These are phyloP conservation scores for Agriopis marginaria DNA, from an alignment of 2,888 invertebrate species.

Conservation along the genomic window DNA sequence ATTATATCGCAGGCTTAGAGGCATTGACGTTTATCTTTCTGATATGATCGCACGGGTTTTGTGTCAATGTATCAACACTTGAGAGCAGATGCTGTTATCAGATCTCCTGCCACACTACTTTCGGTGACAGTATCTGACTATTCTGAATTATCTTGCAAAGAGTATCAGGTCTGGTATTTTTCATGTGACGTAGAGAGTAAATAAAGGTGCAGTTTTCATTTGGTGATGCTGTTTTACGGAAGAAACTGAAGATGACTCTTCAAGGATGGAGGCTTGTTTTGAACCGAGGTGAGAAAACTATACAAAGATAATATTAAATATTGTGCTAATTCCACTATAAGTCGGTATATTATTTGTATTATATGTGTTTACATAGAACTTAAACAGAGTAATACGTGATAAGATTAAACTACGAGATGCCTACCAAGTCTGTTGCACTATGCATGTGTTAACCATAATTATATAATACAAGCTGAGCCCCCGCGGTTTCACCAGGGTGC, in stretches of 20 bases:
- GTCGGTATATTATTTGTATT: background rate
- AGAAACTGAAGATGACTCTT: constrained; percentile 59
- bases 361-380: too few relatives aligned
- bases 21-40: constrained; percentile 55
- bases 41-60: constrained; percentile 62
- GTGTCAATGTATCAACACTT: constrained; percentile 49
- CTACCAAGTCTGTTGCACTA: too few relatives aligned
- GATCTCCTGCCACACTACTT: constrained; percentile 28
- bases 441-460: too few relatives aligned
- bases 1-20: constrained; percentile 20
- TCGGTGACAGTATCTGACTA: constrained; percentile 28
- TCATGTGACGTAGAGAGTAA: constrained; percentile 14
- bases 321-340: background rate
- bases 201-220: background rate
- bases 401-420: too few relatives aligned
- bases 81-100: constrained; percentile 39
- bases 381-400: too few relatives aligned
- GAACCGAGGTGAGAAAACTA: constrained; percentile 67
- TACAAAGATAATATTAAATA: background rate
- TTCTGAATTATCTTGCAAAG: background rate
- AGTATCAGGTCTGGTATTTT: background rate
- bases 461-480: too few relatives aligned
- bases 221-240: constrained; percentile 8
- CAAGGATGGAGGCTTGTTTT: constrained; percentile 73
- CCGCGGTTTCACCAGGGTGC: too few relatives aligned